A percentile compares a stretch with the other conserved stretches of the same genome.
Conservation (phyloP, 2,797 vertebrate species). For the Sebastes cheni region DNA sequence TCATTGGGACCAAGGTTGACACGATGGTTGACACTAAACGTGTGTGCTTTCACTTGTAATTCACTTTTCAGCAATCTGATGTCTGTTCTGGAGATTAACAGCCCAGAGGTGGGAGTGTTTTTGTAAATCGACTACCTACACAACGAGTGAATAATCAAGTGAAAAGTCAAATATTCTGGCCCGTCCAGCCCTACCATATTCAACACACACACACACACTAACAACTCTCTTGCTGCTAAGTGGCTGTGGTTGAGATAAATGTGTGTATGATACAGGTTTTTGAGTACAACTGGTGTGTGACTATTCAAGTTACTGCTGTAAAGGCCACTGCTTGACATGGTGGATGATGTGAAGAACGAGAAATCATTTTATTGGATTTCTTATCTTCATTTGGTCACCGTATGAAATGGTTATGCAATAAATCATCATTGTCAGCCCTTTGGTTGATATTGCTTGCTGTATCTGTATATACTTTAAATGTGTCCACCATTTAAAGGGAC, state of each 20-base stretch:
- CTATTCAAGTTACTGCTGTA: neutral
- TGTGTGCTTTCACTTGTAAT: constrained; percentile 3
- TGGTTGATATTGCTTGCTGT: neutral
- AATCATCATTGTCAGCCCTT: neutral
- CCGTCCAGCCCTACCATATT: neutral
- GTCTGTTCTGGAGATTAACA: neutral
- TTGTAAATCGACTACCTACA: neutral
- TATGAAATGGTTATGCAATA: neutral
- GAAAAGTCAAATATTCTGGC: too few relatives aligned
- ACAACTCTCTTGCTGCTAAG: neutral
- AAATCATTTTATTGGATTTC: neutral
- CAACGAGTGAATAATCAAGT: too few relatives aligned
- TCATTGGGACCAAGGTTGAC: neutral
- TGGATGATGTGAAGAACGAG: neutral
- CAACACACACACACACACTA: neutral
- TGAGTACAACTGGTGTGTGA: neutral
- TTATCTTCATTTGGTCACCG: neutral
- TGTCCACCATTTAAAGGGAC: neutral
- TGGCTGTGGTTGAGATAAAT: neutral
- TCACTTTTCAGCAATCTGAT: neutral
- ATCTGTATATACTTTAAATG: neutral
- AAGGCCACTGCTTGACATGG: neutral
- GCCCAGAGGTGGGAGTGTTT: neutral
- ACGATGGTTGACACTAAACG: neutral
- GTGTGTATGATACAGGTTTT: neutral